Base-by-base conservation (phyloP, 2,113 vertebrate genomes). In the Phalacrocorax brasilianus region DNA sequence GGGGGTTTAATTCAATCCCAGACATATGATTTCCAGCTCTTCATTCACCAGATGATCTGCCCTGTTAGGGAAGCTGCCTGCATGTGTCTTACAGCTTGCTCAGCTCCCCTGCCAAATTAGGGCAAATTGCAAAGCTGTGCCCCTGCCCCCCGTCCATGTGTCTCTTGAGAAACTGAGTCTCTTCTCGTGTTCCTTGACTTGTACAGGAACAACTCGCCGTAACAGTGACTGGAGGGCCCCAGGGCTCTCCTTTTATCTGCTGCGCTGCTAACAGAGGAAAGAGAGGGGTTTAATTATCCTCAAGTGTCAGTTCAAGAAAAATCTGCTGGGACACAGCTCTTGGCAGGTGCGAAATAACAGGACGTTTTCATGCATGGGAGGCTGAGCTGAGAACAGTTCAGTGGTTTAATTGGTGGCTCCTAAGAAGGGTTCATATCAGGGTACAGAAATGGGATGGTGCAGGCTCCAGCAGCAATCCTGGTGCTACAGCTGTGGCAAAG, bases 341-440 rank as follows among this genome's bases (percentile, higher is more conserved):
- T 97, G 95, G 91, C 95, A 97, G 92, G 96, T 97, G 92, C 11
- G 21, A 96, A 96, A 94, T 97, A 92, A 93, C 92, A 92, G 91
- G 80, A 96, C 32, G 85, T 87, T 97, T 97, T 92, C 91, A 87
- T 89, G 94, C 94, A 91, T 58, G 70, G 83, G 80, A 96, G 86
- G 84, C 86, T 93, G 89, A 95, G 89, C 95, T 82, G 96, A 65
- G 80, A 96, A 65, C 89, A 85, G 77, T 75, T 97, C 77, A 49
- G 77, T 35, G 84, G 58, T 76, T 96, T 95, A 95, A 97, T 96
- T 96, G 96, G 77, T 0, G 14, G n/a, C n/a, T 88, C 76, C 59
- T 13, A 44, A 32, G 90, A 96, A 83, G 38, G 86, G 83, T 93
- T 97, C 47, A 14, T 26, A 33, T 26, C 89, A 66, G 92, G 91